A percentile compares a stretch with the other conserved stretches of the same genome.
phyloP scores from a whole-genome alignment of 2,113 vertebrate genomes.

The Tinamus guttatus region DNA sequence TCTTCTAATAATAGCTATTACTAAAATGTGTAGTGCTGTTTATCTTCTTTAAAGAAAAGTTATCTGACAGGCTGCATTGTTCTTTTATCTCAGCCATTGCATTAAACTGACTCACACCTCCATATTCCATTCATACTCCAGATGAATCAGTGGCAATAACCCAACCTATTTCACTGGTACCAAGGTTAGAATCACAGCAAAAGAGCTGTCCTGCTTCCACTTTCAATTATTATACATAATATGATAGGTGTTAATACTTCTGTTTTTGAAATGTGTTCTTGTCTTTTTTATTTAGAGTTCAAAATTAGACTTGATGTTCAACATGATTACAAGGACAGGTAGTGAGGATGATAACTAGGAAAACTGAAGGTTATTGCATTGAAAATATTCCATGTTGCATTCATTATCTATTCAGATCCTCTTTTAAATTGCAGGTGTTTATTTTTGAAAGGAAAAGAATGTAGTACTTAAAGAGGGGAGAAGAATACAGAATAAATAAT shows the following conservation, averaged over 20 bases:
- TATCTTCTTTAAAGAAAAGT: not conserved
- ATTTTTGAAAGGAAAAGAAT: not conserved
- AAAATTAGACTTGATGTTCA: not conserved
- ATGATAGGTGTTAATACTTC: not conserved
- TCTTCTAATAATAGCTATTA: slow-evolving; percentile 19
- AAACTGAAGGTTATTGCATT: not conserved
- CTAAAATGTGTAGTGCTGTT: not conserved
- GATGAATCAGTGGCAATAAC: not conserved
- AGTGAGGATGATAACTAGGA: not conserved
- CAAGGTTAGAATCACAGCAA: not conserved
- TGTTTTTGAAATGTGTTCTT: not conserved
- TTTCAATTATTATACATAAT: not conserved
- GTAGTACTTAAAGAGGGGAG: not conserved
- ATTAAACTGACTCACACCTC: not conserved
- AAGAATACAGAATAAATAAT: not conserved
- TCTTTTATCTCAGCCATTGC: not conserved
- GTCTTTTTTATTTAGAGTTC: not conserved
- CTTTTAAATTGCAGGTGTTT: not conserved
- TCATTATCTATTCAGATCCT: not conserved
- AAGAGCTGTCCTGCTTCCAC: not conserved
- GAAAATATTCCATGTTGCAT: not conserved
- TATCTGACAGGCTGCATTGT: not conserved
- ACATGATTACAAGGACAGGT: not conserved
- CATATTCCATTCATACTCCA: not conserved
- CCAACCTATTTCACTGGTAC: not conserved